Evolutionary conservation across 2,797 vertebrate genomes (phyloP), one percentile per base, ranked within the genome.

Genomic region (Helicolenus hilgendorfi): DNA sequence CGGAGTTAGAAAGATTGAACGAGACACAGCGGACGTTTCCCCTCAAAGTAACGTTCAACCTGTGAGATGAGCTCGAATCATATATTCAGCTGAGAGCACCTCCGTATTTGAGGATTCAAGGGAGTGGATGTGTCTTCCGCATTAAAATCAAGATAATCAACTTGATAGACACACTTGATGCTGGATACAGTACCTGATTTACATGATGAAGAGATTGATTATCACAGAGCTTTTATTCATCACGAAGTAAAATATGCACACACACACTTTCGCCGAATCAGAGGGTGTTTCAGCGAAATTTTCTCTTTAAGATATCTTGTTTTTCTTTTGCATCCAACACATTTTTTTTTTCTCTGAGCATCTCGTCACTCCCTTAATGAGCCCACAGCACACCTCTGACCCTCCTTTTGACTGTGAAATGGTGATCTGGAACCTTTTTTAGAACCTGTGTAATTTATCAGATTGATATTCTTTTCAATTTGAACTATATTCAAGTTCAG

Each of bases 121-220:
- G 15, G 74, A 65, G 45, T 5, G 5, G 69, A 77, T 22, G 10
- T 84, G 41, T 83, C 65, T 62, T 26, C 2, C 31, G 49, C 72
- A 88, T 89, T 81, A 62, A 86, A 92, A 86, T 88, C 67, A 56
- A 77, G 89, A 88, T 86, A 89, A 92, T 93, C 76, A 89, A 60
- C 86, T 83, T 53, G 77, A 91, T 79, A 65, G 80, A 86, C 63
- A 14, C 15, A 56, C 80, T 88, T 84, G 72, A 76, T 81, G 49
- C 36, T 13, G 5, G 87, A 88, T 87, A 81, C 85, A 72, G 77
- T n/a, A 70, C 59, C 86, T 89, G 85, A 89, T 94, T 94, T 88
- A 81, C 89, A 89, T 81, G 90, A 93, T 93, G 86, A 89, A 82
- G 78, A 79, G 83, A 89, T 68, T 88, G 89, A 90, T 92, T 83